Evolutionary conservation across 2,888 invertebrate genomes (phyloP).

Genomic region (Himalopsyche tibetana): DNA sequence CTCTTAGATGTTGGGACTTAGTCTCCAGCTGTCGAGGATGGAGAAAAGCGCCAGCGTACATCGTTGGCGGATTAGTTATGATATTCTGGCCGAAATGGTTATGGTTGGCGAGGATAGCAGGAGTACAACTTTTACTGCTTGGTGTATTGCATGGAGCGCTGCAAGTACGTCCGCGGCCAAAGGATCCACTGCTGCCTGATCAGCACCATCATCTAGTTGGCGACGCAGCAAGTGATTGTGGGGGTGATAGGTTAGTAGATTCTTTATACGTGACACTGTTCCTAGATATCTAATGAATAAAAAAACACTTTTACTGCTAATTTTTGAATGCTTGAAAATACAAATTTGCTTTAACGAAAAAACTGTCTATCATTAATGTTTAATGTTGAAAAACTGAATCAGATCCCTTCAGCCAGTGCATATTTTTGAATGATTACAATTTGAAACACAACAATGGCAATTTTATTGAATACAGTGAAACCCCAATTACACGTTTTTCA

Average conservation of each 20-base stretch:
- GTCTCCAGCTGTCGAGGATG: constrained; percentile 59
- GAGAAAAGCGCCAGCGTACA: constrained; percentile 55
- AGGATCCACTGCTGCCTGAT: constrained; percentile 59
- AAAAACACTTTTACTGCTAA: no score
- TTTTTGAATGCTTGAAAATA: no score
- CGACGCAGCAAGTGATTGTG: constrained; percentile 62
- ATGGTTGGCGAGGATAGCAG: constrained; percentile 63
- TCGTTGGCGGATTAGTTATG: constrained; percentile 53
- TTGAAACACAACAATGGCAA: no score
- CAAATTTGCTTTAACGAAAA: no score
- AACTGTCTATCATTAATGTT: no score
- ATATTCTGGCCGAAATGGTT: constrained; percentile 63
- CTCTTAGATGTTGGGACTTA: constrained; percentile 61
- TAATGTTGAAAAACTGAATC: no score
- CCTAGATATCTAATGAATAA: no score
- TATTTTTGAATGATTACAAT: no score
- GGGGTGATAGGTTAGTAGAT: constrained; percentile 59
- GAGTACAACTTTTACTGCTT: constrained; percentile 55
- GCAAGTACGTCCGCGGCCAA: constrained; percentile 43
- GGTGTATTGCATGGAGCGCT: constrained; percentile 55
- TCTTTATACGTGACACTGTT: neutral
- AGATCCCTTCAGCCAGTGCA: no score
- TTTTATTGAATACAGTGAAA: no score
- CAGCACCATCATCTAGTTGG: constrained; percentile 64
- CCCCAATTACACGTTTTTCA: no score